These are phyloP conservation scores for Dastarcus helophoroides DNA, from an alignment of 2,888 invertebrate species.

Conservation along the genomic window DNA sequence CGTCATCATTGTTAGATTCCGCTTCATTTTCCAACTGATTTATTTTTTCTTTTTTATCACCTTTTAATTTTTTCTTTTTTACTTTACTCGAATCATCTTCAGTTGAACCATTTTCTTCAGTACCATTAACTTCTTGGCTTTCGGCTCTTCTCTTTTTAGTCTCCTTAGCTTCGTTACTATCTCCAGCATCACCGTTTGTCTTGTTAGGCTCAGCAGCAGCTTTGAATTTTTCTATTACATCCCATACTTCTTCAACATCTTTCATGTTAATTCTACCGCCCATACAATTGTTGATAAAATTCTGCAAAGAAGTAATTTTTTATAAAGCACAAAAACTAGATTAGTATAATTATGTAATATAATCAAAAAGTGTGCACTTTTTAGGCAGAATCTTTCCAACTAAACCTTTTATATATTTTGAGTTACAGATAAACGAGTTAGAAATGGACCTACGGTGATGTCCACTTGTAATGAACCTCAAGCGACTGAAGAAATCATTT, in stretches of 20 bases:
- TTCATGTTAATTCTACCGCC: slow-evolving; percentile 44
- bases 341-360: no score
- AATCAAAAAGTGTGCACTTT: no score
- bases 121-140: no score
- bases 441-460: no score
- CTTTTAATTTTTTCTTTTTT: slow-evolving; percentile 15
- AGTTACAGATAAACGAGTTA: no score
- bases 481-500: no score
- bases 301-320: slow-evolving; percentile 29
- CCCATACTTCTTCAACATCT: slow-evolving; percentile 59
- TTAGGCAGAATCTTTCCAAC: background rate
- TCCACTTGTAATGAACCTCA: slow-evolving; percentile 1
- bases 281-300: slow-evolving; percentile 55
- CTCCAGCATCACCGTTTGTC: slow-evolving; percentile 7
- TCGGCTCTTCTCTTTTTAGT: slow-evolving; percentile 24
- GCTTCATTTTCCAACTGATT: slow-evolving; percentile 22
- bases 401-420: slow-evolving; percentile 1
- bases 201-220: slow-evolving; percentile 9
- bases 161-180: slow-evolving; percentile 7
- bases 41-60: slow-evolving; percentile 17
- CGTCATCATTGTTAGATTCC: slow-evolving; percentile 10
- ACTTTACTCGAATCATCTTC: slow-evolving; percentile 20
- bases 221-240: slow-evolving; percentile 35
- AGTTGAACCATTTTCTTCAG: slow-evolving; percentile 10
- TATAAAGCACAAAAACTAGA: no score